Percentiles rank a stretch among this genome's conserved stretches.
These are phyloP conservation scores for Saxidomus purpurata DNA, from an alignment of 1,140 invertebrate genomes.

Conservation along the genomic window DNA sequence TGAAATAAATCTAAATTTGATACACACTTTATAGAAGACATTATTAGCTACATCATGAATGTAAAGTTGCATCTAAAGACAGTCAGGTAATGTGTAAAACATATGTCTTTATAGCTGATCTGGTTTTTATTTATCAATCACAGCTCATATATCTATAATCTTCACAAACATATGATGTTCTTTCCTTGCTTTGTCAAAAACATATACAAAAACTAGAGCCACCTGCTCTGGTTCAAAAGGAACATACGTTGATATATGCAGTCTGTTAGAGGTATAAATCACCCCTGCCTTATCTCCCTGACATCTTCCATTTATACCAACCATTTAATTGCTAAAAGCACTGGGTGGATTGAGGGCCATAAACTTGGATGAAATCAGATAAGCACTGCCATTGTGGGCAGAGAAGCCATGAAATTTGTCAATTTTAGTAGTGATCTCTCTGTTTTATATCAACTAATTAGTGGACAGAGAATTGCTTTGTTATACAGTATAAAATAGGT, in stretches of 20 bases:
- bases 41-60: no score
- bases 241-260: background rate
- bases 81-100: no score
- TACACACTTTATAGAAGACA: no score
- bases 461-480: conserved; percentile 22
- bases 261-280: background rate
- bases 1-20: no score
- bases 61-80: no score
- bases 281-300: conserved; percentile 7
- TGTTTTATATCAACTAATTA: conserved; percentile 23
- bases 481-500: background rate
- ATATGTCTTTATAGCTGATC: no score
- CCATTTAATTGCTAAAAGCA: conserved; percentile 32
- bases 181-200: no score
- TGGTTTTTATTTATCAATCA: no score
- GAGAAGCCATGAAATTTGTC: conserved; percentile 24
- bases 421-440: background rate
- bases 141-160: no score
- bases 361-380: conserved; percentile 33
- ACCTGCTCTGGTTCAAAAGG: conserved; percentile 8
- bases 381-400: background rate
- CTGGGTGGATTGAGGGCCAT: background rate
- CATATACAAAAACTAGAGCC: background rate
- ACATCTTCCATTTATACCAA: conserved; percentile 29
- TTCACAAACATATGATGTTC: background rate